A percentile compares a stretch with the other conserved stretches of the same genome.
phyloP scores from a whole-genome alignment of 2,888 invertebrate species.

The Lepidocyrtoides sp. region DNA sequence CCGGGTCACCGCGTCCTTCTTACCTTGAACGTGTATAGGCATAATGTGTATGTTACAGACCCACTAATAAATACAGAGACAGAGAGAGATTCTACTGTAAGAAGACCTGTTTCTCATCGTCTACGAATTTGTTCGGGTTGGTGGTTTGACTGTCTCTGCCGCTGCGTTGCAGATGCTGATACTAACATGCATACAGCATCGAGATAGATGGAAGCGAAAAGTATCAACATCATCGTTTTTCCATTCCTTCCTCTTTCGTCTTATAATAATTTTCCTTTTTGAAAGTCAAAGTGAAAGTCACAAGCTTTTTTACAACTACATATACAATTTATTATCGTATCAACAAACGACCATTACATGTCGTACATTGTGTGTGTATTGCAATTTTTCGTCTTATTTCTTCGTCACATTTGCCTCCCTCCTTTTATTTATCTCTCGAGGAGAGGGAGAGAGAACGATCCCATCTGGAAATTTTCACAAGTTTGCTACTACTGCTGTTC shows the following conservation, averaged over 20 bases:
- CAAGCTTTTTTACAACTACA: neutral
- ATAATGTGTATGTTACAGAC: neutral
- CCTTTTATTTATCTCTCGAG: neutral
- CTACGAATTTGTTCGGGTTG: constrained; percentile 65
- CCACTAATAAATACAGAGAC: neutral
- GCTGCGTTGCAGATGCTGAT: constrained; percentile 50
- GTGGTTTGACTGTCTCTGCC: constrained; percentile 54
- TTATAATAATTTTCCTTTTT: neutral
- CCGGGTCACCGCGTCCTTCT: constrained; percentile 49
- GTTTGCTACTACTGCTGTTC: constrained; percentile 32
- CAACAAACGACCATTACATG: constrained; percentile 52
- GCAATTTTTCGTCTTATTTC: neutral
- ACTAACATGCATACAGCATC: constrained; percentile 28
- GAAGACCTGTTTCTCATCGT: neutral
- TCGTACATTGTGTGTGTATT: neutral
- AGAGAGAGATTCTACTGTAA: neutral
- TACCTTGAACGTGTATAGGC: constrained; percentile 45
- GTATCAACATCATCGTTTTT: neutral
- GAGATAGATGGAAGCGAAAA: constrained; percentile 48
- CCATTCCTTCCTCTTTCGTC: neutral
- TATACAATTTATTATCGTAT: constrained; percentile 16
- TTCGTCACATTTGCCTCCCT: constrained; percentile 40
- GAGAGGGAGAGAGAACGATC: constrained; percentile 37
- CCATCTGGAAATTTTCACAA: constrained; percentile 73
- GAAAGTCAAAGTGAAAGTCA: constrained; percentile 67